phyloP scores from a whole-genome alignment of 2,888 invertebrate genomes.

The Cheilosia scutellata region DNA sequence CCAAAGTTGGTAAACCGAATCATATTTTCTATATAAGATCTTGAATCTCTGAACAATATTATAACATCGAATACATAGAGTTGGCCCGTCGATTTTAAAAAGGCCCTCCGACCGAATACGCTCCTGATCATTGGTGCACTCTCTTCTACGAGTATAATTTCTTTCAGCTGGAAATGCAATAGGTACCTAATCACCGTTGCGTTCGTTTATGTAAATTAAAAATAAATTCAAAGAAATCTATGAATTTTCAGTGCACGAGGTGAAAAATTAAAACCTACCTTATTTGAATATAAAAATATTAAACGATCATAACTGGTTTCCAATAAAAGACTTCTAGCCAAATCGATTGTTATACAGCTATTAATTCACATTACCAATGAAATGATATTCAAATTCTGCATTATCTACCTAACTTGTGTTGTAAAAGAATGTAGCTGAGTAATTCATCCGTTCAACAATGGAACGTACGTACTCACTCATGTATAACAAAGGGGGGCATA shows the following conservation, averaged over 20 bases:
- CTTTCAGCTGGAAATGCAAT: neutral
- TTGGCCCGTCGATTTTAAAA: no score
- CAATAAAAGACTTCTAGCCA: conserved; percentile 53
- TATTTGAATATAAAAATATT: conserved; percentile 47
- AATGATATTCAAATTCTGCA: conserved; percentile 61
- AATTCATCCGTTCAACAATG: conserved; percentile 51
- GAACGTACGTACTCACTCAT: conserved; percentile 45
- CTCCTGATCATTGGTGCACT: no score
- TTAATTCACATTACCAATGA: conserved; percentile 64
- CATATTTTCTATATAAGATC: no score
- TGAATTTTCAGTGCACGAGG: conserved; percentile 17
- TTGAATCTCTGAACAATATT: no score
- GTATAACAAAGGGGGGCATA: conserved; percentile 49
- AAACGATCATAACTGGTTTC: conserved; percentile 29
- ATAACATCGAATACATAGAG: no score
- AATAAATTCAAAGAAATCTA: conserved; percentile 31
- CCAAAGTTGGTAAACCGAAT: no score
- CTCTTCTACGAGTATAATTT: no score
- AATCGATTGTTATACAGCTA: conserved; percentile 67
- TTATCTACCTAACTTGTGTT: conserved; percentile 8
- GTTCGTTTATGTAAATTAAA: conserved; percentile 40
- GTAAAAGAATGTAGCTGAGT: conserved; percentile 69
- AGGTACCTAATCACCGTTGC: conserved; percentile 40
- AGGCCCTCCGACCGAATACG: no score
- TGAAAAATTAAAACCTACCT: conserved; percentile 9